A percentile compares a stretch with the other conserved stretches of the same genome.
These are phyloP conservation scores for Archips xylosteana DNA, from an alignment of 2,888 invertebrate genomes.

Conservation along the genomic window DNA sequence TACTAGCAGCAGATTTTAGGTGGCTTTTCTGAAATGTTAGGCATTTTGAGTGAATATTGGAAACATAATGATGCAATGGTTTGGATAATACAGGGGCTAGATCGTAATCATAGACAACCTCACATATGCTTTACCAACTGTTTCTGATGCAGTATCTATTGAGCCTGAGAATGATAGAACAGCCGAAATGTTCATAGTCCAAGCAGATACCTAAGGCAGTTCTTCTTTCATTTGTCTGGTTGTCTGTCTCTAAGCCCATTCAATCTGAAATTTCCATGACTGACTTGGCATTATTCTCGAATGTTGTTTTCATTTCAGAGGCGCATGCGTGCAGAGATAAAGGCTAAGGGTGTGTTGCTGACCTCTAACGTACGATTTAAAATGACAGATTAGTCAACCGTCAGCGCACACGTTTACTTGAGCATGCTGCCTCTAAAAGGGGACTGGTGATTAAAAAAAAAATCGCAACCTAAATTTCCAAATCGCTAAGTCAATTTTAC, in stretches of 20 bases:
- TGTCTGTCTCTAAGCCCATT: slow-evolving; percentile 46
- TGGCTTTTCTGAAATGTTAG: slow-evolving; percentile 2
- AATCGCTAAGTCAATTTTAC: neutral
- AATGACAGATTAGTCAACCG: slow-evolving; percentile 64
- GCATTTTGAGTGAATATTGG: slow-evolving; percentile 73
- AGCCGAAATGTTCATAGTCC: neutral
- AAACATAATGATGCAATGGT: slow-evolving; percentile 75
- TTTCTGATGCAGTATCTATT: neutral
- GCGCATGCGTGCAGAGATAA: slow-evolving; percentile 84
- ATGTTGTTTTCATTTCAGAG: slow-evolving; percentile 85
- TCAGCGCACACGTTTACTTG: slow-evolving; percentile 82
- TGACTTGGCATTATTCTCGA: slow-evolving; percentile 83
- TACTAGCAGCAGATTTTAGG: neutral
- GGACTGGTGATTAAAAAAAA: slow-evolving; percentile 39
- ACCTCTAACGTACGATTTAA: slow-evolving; percentile 63
- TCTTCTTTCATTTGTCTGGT: slow-evolving; percentile 11
- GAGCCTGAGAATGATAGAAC: neutral
- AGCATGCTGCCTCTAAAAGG: slow-evolving; percentile 82
- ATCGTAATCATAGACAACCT: slow-evolving; percentile 56
- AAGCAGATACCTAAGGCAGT: neutral
- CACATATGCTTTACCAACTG: slow-evolving; percentile 2
- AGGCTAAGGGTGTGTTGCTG: slow-evolving; percentile 84
- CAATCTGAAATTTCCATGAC: slow-evolving; percentile 81
- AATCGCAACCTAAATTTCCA: neutral
- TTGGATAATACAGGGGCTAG: slow-evolving; percentile 68